Base-by-base conservation (phyloP, 2,888 invertebrate genomes). In the Litoditis marina region DNA sequence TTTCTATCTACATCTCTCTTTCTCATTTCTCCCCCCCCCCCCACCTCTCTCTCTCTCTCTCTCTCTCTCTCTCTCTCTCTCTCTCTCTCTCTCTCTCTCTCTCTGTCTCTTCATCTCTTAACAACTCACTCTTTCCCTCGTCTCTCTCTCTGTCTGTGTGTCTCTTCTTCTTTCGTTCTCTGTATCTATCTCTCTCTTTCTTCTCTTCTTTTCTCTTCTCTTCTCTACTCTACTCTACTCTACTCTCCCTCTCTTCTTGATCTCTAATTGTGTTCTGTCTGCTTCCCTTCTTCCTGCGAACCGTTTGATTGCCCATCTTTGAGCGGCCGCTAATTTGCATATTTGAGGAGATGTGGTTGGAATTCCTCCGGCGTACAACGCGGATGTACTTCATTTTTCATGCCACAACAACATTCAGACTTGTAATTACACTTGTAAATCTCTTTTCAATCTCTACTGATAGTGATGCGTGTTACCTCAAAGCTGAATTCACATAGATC, bases 11-110 rank as follows among this genome's bases (percentile, higher is more conserved):
- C 25, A 39, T 19, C 30, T 55, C 7, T 28, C 61, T 46, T 6
- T 53, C 34, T 60, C 46, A 8, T 31, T 52, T 52, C n/a, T n/a
- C n/a, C n/a, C n/a, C n/a, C n/a, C n/a, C n/a, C n/a, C n/a, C n/a
- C n/a, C n/a, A n/a, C n/a, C 44, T 52, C 59, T 51, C 27, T 52
- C 34, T 44, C 46, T 47, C 47, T 47, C 39, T 30, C 46, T 42
- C 49, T 61, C 47, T 61, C 61, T 54, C 54, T 50, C 60, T 60
- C 53, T 60, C 44, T 61, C 54, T 53, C 61, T 47, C 32, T 42
- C 53, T 60, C 46, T 54, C 60, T 60, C 39, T 56, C 47, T 62
- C 49, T 52, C 55, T 62, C 56, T 28, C 13, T 36, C 39, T 46
- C 22, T 62, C 28, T 31, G 11, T 46, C 53, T 3, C 22, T 53